phyloP scores from a whole-genome alignment of 2,888 invertebrate genomes.

The Nudaria mundana region DNA sequence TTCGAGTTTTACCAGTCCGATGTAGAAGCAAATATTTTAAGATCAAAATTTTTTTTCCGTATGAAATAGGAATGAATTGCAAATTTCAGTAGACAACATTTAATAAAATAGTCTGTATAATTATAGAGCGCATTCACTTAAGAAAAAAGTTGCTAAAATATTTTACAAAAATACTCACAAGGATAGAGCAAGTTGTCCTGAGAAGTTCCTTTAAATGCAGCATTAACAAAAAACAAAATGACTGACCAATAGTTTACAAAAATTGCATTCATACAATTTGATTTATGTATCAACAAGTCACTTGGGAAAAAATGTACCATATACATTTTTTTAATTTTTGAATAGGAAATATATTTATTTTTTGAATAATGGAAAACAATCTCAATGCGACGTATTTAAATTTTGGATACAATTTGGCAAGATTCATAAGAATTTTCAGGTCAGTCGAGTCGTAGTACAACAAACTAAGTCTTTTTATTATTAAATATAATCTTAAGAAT shows the following conservation, averaged over 20 bases:
- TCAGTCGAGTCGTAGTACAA: constrained; percentile 52
- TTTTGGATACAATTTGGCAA: constrained; percentile 55
- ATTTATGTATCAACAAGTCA: constrained; percentile 31
- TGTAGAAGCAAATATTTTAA: too few species aligned
- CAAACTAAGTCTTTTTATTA: constrained; percentile 44
- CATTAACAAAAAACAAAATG: constrained; percentile 41
- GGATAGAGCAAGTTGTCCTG: constrained; percentile 83
- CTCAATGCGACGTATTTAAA: constrained; percentile 19
- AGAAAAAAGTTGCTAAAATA: constrained; percentile 18
- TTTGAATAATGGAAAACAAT: background rate
- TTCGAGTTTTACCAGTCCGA: too few species aligned
- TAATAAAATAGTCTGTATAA: background rate
- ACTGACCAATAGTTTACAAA: constrained; percentile 32
- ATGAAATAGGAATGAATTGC: constrained; percentile 1
- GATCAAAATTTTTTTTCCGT: too few species aligned
- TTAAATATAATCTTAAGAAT: constrained; percentile 30
- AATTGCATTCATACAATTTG: constrained; percentile 29
- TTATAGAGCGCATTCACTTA: constrained; percentile 23
- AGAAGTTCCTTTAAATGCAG: constrained; percentile 80
- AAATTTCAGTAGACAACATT: constrained; percentile 1
- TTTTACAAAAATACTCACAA: constrained; percentile 80
- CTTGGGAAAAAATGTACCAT: constrained; percentile 3
- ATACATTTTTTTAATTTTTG: background rate
- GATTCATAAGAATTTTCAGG: constrained; percentile 49
- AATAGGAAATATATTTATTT: background rate